Conservation (phyloP, 1,140 invertebrate genomes). For the Aphis craccivora region DNA sequence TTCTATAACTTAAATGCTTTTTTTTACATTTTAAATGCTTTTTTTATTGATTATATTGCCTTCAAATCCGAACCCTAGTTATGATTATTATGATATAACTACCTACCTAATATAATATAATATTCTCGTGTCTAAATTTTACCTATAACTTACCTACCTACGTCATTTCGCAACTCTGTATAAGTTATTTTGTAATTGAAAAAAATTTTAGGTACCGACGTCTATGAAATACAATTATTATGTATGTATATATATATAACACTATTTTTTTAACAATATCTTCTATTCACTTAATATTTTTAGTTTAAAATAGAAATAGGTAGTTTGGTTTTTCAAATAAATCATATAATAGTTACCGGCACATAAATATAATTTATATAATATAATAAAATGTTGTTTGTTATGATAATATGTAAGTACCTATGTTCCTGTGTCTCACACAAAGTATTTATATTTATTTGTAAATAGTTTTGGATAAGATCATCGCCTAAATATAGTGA, state of each 20-base stretch:
- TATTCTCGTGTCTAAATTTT: no score
- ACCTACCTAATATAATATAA: no score
- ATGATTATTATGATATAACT: no score
- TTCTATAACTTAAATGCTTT: no score
- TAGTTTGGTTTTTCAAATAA: constrained; percentile 28
- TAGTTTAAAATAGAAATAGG: constrained; percentile 39
- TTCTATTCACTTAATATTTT: not conserved
- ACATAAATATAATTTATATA: not conserved
- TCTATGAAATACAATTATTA: not conserved
- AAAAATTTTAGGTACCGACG: not conserved
- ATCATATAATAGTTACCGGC: not conserved
- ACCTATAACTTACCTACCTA: no score
- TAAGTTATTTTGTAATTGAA: no score
- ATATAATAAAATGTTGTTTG: not conserved
- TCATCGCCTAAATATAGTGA: constrained; percentile 34
- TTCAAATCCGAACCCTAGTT: no score
- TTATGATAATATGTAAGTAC: constrained; percentile 42
- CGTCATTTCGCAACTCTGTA: no score
- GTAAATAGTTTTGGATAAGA: constrained; percentile 49
- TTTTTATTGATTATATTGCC: no score
- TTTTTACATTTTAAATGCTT: no score
- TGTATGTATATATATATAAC: not conserved
- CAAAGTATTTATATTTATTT: constrained; percentile 44
- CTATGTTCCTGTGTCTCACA: not conserved
- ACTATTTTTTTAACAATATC: constrained; percentile 18